These are phyloP conservation scores for Brachionus sp. DNA, from an alignment of 1,140 invertebrate genomes.

Conservation along the genomic window DNA sequence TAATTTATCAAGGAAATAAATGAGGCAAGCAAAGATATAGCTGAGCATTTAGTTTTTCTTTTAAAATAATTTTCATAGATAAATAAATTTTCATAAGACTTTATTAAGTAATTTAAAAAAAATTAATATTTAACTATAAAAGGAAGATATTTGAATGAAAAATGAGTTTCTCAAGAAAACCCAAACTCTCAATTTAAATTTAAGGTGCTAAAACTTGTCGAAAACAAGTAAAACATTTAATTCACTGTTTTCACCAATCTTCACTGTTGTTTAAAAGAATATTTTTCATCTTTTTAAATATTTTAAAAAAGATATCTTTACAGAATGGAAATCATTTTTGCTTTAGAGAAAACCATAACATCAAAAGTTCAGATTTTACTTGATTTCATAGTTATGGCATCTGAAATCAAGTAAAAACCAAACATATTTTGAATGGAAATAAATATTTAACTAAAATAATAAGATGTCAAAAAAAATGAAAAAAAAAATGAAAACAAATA, in stretches of 20 bases:
- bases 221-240: not conserved
- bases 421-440: not conserved
- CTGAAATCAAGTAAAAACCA: not conserved
- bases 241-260: not conserved
- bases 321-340: not conserved
- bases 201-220: not conserved
- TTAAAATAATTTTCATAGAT: not conserved
- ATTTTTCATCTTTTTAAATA: not conserved
- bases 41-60: not conserved
- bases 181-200: not conserved
- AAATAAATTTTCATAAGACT: not conserved
- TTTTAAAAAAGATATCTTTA: not conserved
- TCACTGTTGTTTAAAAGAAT: not conserved
- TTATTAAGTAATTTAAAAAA: not conserved
- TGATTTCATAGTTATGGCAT: not conserved
- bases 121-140: not conserved
- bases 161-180: not conserved
- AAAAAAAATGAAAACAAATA: not conserved
- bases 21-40: not conserved
- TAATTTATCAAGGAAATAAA: not conserved
- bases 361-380: not conserved
- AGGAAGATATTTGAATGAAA: not conserved
- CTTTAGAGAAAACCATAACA: not conserved
- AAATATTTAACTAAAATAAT: constrained; percentile 9
- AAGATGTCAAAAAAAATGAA: not conserved